Evolutionary conservation across 2,113 vertebrate species (phyloP).

Genomic region (Sakesphorus luctuosus): DNA sequence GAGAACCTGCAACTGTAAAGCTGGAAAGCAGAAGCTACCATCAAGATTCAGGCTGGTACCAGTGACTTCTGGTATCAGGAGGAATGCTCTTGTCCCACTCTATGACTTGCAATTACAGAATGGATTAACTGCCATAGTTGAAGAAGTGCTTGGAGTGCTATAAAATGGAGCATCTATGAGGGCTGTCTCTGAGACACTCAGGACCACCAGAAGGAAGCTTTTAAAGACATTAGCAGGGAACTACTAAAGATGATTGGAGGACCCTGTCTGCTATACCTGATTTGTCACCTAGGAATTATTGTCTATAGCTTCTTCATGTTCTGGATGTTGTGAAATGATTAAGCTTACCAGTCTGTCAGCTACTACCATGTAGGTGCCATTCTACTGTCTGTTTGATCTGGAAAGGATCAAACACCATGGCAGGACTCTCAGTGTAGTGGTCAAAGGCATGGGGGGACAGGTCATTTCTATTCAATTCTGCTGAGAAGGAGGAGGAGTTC

Average conservation of each 20-base stretch:
- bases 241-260: background rate
- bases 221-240: background rate
- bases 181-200: background rate
- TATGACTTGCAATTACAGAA: background rate
- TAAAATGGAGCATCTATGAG: background rate
- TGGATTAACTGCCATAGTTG: background rate
- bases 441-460: background rate
- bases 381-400: background rate
- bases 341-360: background rate
- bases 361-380: background rate
- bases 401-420: background rate
- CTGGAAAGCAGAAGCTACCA: background rate
- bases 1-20: background rate
- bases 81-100: background rate
- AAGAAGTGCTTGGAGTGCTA: background rate
- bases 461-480: background rate
- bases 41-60: background rate
- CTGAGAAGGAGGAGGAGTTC: background rate
- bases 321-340: background rate
- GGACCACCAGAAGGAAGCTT: background rate
- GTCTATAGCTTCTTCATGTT: background rate
- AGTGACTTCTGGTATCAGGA: background rate
- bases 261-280: background rate
- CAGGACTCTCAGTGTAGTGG: background rate
- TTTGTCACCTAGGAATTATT: background rate